Percentiles rank a stretch among this genome's conserved stretches.
phyloP scores from a whole-genome alignment of 2,113 vertebrate genomes.

The Bambusicola thoracicus region DNA sequence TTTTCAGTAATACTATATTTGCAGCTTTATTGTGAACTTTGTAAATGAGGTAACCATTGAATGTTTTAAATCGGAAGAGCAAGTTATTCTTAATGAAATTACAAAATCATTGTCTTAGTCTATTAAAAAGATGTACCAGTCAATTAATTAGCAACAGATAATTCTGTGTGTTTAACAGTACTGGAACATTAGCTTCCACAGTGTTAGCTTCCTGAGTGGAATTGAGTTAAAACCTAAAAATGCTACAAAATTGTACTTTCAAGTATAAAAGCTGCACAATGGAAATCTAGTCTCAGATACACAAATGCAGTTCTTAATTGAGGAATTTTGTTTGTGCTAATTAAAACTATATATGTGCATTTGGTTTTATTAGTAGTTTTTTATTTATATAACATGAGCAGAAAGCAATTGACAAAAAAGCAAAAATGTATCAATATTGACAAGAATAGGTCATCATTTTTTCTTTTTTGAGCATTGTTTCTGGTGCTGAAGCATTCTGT shows the following conservation, averaged over 20 bases:
- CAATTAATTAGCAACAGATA: slow-evolving; percentile 67
- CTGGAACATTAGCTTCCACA: slow-evolving; percentile 35
- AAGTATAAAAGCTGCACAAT: not conserved
- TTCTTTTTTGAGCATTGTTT: not conserved
- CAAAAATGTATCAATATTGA: not conserved
- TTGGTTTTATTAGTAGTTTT: not conserved
- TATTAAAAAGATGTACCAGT: slow-evolving; percentile 37
- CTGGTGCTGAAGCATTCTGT: not conserved
- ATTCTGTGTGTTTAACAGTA: slow-evolving; percentile 46
- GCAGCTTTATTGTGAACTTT: not conserved
- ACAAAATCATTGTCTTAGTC: slow-evolving; percentile 43
- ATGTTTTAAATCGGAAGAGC: slow-evolving; percentile 43
- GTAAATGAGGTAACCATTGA: slow-evolving; percentile 20
- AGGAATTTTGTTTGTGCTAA: not conserved
- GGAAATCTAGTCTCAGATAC: not conserved
- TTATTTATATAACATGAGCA: not conserved
- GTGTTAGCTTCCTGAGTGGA: slow-evolving; percentile 30
- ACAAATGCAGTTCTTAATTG: not conserved
- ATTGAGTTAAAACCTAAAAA: slow-evolving; percentile 12
- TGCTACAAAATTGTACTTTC: not conserved
- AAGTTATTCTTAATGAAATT: slow-evolving; percentile 66
- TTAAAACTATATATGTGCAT: not conserved
- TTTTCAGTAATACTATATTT: not conserved
- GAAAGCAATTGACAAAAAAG: not conserved
- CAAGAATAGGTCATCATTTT: not conserved